Evolutionary conservation across 2,797 vertebrate species (phyloP).

Genomic region (Alca torda): DNA sequence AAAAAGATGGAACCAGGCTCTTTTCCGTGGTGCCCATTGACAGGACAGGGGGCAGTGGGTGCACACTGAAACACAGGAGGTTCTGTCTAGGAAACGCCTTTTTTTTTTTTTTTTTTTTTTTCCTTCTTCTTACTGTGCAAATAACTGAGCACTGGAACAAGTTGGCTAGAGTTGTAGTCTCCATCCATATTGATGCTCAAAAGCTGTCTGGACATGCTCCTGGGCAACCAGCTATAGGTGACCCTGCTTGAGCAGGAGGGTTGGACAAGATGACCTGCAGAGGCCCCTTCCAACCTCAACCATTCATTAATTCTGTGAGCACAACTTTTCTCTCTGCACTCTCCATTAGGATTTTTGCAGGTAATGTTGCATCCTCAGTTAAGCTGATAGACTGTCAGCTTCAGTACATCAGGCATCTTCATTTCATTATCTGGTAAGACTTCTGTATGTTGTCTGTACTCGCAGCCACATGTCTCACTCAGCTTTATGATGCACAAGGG

Average conservation of each 20-base stretch:
- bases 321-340: background rate
- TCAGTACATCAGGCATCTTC: background rate
- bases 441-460: background rate
- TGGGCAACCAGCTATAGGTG: background rate
- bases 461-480: background rate
- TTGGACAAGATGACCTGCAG: background rate
- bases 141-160: background rate
- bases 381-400: background rate
- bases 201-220: background rate
- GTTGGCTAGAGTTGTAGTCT: background rate
- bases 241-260: background rate
- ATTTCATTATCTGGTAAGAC: background rate
- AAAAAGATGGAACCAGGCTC: background rate
- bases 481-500: background rate
- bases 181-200: background rate
- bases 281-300: background rate
- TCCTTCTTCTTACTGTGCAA: background rate
- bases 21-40: background rate
- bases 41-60: background rate
- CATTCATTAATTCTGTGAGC: background rate
- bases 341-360: background rate
- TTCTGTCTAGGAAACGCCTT: background rate
- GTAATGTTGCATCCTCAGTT: background rate
- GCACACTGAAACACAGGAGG: background rate
- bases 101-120: background rate